Percentiles rank a stretch among this genome's conserved stretches.
Conservation (phyloP, 2,797 vertebrate species). For the Betta splendens region DNA sequence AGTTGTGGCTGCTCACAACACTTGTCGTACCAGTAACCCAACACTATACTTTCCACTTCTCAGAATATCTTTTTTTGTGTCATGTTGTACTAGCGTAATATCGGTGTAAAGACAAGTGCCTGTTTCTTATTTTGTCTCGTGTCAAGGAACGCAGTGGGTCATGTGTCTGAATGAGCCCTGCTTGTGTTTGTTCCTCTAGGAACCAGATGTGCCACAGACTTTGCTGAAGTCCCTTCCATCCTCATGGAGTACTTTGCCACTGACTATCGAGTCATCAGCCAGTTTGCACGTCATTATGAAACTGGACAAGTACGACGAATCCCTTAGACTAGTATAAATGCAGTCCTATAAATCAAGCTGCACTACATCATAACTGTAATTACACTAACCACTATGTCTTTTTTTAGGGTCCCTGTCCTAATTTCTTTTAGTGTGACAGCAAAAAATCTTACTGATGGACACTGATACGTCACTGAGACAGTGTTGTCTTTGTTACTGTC, state of each 20-base stretch:
- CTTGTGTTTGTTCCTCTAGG: constrained; percentile 73
- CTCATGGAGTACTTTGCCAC: constrained; percentile 98
- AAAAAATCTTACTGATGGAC: neutral
- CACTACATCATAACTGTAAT: neutral
- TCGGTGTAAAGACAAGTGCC: neutral
- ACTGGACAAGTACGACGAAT: constrained; percentile 89
- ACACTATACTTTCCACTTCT: neutral
- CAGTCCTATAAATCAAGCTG: neutral
- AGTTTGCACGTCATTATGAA: constrained; percentile 95
- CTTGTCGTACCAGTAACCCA: neutral
- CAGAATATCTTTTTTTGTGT: neutral
- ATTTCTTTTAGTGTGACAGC: neutral
- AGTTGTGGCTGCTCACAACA: neutral
- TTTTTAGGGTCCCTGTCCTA: neutral
- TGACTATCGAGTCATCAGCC: constrained; percentile 93
- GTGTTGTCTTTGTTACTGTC: constrained; percentile 3
- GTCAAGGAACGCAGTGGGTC: neutral
- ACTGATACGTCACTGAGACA: neutral
- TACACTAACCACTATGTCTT: neutral
- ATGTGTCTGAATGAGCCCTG: neutral
- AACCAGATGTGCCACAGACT: constrained; percentile 97
- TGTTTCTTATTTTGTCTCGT: constrained; percentile 1
- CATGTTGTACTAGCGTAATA: neutral
- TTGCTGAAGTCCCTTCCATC: constrained; percentile 97
- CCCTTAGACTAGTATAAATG: neutral